Base-by-base conservation (phyloP, 2,888 invertebrate genomes). In the Perizoma flavofasciatum region DNA sequence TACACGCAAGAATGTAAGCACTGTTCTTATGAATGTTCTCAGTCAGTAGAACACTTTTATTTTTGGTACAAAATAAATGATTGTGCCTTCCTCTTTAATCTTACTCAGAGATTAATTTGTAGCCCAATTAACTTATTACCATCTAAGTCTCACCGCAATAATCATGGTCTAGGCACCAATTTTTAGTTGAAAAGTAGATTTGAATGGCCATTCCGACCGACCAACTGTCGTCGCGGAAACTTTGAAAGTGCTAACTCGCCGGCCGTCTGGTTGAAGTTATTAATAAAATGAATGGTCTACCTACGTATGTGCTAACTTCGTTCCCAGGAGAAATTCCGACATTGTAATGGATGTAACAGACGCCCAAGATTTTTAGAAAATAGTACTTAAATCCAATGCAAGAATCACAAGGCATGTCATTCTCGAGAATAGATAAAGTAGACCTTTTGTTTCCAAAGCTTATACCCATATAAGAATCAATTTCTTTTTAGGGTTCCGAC, bases 281-380 rank as follows among this genome's bases (percentile, higher is more conserved):
- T 75, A 74, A 74, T 76, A 71, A 75, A 78, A 81, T 73, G 72
- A 69, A 78, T 73, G 74, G 77, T 77, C 75, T 77, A 74, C 71
- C 73, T 75, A 73, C 69, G 72, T 67, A 66, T 68, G 68, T 55
- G 63, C 59, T 63, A 67, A 71, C 66, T 71, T 72, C 61, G 51
- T 43, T 61, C 50, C 50, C 47, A 8, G 57, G 45, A 51, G 59
- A 65, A 58, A 63, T 61, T 61, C 46, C 51, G 22, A 56, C 50
- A 35, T 51, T 50, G 47, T 55, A 64, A 59, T 65, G 49, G 54
- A 63, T 56, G 61, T 47, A 55, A 58, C 58, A 58, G 51, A 55
- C 58, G 51, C 51, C 60, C 35, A 34, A 51, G 55, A 59, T 46
- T 65, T 53, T 58, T 58, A 55, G 41, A 47, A 52, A 61, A 57